These are phyloP conservation scores for Bombus balteatus DNA, from an alignment of 1,140 invertebrate genomes.

Conservation along the genomic window DNA sequence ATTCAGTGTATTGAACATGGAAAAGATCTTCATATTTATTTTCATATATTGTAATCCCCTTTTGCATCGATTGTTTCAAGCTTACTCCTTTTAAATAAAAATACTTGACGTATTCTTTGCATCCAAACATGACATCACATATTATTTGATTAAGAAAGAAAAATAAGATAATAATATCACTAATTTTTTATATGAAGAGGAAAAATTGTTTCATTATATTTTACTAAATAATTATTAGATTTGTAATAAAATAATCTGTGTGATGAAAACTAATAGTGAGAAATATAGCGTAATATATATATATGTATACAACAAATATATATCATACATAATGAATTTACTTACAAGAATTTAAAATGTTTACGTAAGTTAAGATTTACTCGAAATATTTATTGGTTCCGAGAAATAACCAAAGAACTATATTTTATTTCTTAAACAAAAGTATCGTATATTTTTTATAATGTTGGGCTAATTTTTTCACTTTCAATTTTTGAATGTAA, in stretches of 20 bases:
- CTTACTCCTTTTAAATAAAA: background rate
- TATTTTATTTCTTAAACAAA: background rate
- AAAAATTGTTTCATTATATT: background rate
- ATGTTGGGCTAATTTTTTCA: background rate
- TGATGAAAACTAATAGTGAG: no score
- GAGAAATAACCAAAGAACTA: conserved; percentile 2
- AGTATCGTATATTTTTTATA: no score
- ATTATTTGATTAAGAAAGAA: background rate
- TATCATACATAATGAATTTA: background rate
- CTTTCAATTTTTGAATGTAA: background rate
- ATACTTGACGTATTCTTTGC: background rate
- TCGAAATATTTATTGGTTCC: background rate
- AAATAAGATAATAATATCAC: background rate
- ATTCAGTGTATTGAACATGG: background rate
- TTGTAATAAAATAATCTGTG: no score
- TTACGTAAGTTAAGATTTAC: background rate
- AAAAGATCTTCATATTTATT: background rate
- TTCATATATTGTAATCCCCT: background rate
- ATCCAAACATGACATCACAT: background rate
- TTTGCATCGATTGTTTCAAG: background rate
- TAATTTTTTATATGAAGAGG: background rate
- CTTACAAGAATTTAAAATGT: background rate
- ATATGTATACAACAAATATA: no score
- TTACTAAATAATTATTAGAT: background rate
- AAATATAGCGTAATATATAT: no score